Percentiles rank a stretch among this genome's conserved stretches.
Evolutionary conservation across 1,140 invertebrate species (phyloP).

Genomic region (Proctacanthus coquilletti): DNA sequence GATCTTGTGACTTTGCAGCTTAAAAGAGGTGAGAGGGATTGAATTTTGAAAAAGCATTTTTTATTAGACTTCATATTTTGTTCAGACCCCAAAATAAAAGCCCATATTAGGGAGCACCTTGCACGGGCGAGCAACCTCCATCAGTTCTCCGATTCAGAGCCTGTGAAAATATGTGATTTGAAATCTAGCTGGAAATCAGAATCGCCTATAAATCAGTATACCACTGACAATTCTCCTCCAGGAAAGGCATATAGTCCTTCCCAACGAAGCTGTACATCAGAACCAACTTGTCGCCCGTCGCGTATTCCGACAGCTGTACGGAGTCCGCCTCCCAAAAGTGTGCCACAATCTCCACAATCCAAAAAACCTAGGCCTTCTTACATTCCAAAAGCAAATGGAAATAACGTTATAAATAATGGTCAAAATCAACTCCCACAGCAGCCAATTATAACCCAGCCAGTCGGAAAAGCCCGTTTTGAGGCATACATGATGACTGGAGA

Average conservation of each 20-base stretch:
- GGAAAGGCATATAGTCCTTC: too few relatives aligned
- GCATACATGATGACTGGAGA: slow-evolving; percentile 97
- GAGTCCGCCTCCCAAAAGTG: slow-evolving; percentile 12
- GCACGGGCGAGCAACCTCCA: slow-evolving; percentile 35
- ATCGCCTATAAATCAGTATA: slow-evolving; percentile 6
- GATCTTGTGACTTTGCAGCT: slow-evolving; percentile 76
- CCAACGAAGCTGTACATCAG: slow-evolving; percentile 7
- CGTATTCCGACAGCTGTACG: slow-evolving; percentile 28
- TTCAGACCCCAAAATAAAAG: slow-evolving; percentile 71
- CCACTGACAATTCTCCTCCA: slow-evolving; percentile 5
- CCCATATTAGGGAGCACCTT: slow-evolving; percentile 57
- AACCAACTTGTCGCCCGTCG: slow-evolving; percentile 24
- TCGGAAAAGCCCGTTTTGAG: slow-evolving; percentile 51
- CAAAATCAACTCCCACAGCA: slow-evolving; percentile 1
- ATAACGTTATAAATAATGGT: slow-evolving; percentile 2
- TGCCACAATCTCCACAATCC: slow-evolving; percentile 24
- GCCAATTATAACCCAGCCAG: too few relatives aligned
- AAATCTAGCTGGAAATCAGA: slow-evolving; percentile 8
- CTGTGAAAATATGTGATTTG: slow-evolving; percentile 24
- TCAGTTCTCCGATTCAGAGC: slow-evolving; percentile 28
- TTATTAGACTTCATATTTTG: slow-evolving; percentile 8
- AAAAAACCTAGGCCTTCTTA: slow-evolving; percentile 24
- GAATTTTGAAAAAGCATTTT: slow-evolving; percentile 2
- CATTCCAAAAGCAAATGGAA: slow-evolving; percentile 22
- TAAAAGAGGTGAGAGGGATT: slow-evolving; percentile 58